Conservation (phyloP, 2,797 vertebrate species). For the Pseudocheirus occidentalis region DNA sequence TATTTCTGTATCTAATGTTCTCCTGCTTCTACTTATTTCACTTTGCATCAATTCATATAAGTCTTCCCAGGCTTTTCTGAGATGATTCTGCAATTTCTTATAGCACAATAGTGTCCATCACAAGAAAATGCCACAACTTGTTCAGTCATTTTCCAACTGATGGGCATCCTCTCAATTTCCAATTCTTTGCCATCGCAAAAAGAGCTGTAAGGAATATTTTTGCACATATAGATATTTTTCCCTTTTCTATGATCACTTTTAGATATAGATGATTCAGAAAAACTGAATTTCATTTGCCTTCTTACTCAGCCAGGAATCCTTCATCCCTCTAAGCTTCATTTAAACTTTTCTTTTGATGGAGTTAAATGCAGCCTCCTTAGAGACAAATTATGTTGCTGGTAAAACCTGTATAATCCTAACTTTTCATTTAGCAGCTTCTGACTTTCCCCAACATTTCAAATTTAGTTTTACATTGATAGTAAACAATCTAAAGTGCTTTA, state of each 20-base stretch:
- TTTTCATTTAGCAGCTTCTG: too few relatives aligned
- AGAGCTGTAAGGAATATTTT: neutral
- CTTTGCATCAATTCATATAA: neutral
- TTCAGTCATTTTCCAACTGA: neutral
- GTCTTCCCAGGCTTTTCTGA: neutral
- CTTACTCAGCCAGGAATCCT: too few relatives aligned
- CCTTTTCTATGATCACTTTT: neutral
- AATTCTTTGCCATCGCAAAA: neutral
- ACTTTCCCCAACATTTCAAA: too few relatives aligned
- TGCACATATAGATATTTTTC: too few relatives aligned
- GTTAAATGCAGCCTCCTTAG: too few relatives aligned
- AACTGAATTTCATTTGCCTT: too few relatives aligned
- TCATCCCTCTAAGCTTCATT: too few relatives aligned
- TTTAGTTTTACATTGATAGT: too few relatives aligned
- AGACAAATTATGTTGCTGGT: too few relatives aligned
- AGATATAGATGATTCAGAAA: neutral
- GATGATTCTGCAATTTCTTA: neutral
- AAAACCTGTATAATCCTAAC: too few relatives aligned
- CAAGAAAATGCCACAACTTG: neutral
- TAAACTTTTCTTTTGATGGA: too few relatives aligned
- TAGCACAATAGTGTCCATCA: neutral
- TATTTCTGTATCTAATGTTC: neutral
- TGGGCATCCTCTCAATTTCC: neutral
- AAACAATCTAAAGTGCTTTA: too few relatives aligned
- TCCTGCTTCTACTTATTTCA: neutral